Evolutionary conservation across 2,113 vertebrate genomes (phyloP).

Genomic region (Cryptoleucopteryx plumbea): DNA sequence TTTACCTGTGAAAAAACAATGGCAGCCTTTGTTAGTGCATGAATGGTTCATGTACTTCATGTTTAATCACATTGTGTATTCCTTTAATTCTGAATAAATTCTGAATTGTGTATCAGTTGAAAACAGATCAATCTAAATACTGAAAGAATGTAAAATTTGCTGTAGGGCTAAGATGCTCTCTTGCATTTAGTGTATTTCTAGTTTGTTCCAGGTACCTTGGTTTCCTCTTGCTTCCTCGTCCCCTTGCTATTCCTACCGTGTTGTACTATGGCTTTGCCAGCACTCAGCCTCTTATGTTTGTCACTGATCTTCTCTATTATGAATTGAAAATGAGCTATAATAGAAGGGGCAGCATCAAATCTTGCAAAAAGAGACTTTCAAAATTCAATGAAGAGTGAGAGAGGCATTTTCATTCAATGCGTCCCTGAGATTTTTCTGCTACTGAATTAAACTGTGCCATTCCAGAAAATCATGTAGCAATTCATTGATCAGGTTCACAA

Average conservation of each 20-base stretch:
- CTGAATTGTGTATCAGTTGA: not conserved
- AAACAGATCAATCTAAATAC: not conserved
- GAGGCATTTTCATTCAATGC: not conserved
- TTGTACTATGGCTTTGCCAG: not conserved
- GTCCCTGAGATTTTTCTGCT: not conserved
- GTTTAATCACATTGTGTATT: not conserved
- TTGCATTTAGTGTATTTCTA: not conserved
- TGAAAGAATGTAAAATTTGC: not conserved
- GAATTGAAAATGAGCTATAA: not conserved
- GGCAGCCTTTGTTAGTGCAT: not conserved
- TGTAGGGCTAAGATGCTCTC: not conserved
- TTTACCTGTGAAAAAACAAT: not conserved
- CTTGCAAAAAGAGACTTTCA: not conserved
- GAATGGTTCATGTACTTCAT: not conserved
- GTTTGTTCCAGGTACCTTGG: not conserved
- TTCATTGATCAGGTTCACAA: not conserved
- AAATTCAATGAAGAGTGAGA: not conserved
- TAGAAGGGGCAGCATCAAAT: not conserved
- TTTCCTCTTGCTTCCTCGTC: not conserved
- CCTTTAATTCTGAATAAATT: not conserved
- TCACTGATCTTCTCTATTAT: not conserved
- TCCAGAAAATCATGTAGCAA: not conserved
- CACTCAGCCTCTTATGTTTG: not conserved
- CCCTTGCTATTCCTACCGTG: not conserved
- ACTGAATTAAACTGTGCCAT: not conserved